phyloP scores from a whole-genome alignment of 2,797 vertebrate genomes.

The Falco novaeseelandiae region DNA sequence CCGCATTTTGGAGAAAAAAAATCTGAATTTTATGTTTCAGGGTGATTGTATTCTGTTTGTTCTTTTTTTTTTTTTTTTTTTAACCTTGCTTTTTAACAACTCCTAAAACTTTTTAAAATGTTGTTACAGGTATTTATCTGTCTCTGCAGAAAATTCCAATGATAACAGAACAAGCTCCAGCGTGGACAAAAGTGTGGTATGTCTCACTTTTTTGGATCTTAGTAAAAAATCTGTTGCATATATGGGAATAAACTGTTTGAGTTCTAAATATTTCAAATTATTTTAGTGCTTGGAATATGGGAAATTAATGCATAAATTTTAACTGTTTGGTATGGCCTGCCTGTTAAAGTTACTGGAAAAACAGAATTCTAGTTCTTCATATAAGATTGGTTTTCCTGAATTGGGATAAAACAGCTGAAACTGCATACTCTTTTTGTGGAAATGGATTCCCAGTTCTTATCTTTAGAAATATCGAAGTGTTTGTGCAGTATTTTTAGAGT shows the following conservation, averaged over 20 bases:
- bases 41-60: background rate
- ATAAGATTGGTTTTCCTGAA: background rate
- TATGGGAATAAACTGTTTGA: background rate
- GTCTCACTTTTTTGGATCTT: conserved; percentile 54
- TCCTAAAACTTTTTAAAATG: background rate
- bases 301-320: background rate
- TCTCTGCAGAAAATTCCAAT: conserved; percentile 84
- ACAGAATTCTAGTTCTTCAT: background rate
- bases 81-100: background rate
- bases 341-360: background rate
- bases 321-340: background rate
- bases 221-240: background rate
- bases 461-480: background rate
- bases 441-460: background rate
- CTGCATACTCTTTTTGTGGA: background rate
- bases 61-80: background rate
- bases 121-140: conserved; percentile 81
- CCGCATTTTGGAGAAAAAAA: background rate
- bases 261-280: background rate
- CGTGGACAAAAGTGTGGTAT: conserved; percentile 93
- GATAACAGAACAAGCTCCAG: conserved; percentile 89
- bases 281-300: background rate
- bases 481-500: background rate
- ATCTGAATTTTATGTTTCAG: background rate
- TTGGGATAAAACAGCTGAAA: background rate